phyloP scores from a whole-genome alignment of 2,113 vertebrate species.

The Pleuronectes platessa region DNA sequence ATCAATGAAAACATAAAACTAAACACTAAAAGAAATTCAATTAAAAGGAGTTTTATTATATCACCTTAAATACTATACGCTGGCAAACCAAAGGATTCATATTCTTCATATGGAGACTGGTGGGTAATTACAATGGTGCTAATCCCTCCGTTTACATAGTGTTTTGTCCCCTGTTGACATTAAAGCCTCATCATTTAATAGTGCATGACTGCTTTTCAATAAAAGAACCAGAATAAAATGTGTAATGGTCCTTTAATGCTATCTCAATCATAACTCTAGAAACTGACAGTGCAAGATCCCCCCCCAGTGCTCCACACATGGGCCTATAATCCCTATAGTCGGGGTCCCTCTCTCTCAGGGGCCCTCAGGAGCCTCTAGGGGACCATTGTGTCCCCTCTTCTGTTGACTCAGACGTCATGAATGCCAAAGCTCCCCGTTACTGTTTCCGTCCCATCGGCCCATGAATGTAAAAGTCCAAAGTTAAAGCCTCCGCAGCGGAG shows the following conservation, averaged over 20 bases:
- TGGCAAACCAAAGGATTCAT: too few species aligned
- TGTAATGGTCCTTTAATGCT: constrained; percentile 9
- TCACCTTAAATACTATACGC: too few species aligned
- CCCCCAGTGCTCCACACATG: not conserved
- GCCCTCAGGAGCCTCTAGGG: constrained; percentile 70
- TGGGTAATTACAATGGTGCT: not conserved
- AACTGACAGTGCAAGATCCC: constrained; percentile 13
- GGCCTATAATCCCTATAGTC: constrained; percentile 64
- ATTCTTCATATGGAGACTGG: too few species aligned
- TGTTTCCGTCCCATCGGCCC: constrained; percentile 78
- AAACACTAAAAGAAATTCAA: too few species aligned
- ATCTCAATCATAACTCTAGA: constrained; percentile 34
- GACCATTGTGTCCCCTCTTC: constrained; percentile 66
- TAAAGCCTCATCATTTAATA: not conserved
- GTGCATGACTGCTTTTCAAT: not conserved
- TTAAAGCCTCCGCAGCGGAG: constrained; percentile 74
- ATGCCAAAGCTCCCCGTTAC: constrained; percentile 79
- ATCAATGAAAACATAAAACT: too few species aligned
- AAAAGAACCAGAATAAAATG: not conserved
- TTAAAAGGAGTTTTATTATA: too few species aligned
- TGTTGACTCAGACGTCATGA: constrained; percentile 82
- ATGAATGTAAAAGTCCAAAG: constrained; percentile 84
- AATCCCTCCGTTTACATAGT: not conserved
- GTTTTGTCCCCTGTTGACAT: not conserved
- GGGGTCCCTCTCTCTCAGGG: constrained; percentile 63